A percentile compares a stretch with the other conserved stretches of the same genome.
Conservation (phyloP, 2,888 invertebrate genomes). For the Epistrophella euchroma region DNA sequence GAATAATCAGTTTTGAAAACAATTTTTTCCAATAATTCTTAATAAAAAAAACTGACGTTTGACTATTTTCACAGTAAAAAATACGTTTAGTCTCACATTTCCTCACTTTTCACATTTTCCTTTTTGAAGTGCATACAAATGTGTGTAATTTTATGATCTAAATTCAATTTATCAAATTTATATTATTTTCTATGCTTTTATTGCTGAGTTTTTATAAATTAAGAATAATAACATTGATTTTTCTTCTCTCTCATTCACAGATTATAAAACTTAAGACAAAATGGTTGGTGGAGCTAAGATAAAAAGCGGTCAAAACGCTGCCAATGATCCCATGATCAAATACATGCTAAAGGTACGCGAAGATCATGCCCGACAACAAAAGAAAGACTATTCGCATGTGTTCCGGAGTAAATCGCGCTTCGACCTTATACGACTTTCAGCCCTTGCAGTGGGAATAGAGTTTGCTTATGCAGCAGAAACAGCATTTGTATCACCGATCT, state of each 20-base stretch:
- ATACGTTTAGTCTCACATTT: no score
- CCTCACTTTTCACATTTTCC: no score
- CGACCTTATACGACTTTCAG: conserved; percentile 82
- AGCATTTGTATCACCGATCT: conserved; percentile 87
- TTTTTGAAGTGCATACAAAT: no score
- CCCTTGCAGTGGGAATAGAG: conserved; percentile 86
- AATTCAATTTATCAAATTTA: no score
- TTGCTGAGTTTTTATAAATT: background rate
- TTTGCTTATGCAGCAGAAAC: conserved; percentile 89
- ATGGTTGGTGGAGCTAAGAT: conserved; percentile 82
- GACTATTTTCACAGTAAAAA: no score
- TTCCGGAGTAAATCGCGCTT: conserved; percentile 82
- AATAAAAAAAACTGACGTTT: no score
- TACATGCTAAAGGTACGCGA: conserved; percentile 82
- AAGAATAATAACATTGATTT: background rate
- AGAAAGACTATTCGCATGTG: conserved; percentile 83
- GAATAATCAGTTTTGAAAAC: no score
- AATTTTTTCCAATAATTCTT: no score
- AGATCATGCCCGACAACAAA: conserved; percentile 81
- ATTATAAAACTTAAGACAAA: conserved; percentile 45
- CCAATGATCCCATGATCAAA: conserved; percentile 82
- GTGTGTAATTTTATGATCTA: no score
- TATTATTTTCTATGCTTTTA: no score
- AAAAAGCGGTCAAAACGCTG: conserved; percentile 77
- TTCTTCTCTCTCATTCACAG: conserved; percentile 1